Evolutionary conservation across 2,888 invertebrate species (phyloP).

Genomic region (Pristionchus arcanus): DNA sequence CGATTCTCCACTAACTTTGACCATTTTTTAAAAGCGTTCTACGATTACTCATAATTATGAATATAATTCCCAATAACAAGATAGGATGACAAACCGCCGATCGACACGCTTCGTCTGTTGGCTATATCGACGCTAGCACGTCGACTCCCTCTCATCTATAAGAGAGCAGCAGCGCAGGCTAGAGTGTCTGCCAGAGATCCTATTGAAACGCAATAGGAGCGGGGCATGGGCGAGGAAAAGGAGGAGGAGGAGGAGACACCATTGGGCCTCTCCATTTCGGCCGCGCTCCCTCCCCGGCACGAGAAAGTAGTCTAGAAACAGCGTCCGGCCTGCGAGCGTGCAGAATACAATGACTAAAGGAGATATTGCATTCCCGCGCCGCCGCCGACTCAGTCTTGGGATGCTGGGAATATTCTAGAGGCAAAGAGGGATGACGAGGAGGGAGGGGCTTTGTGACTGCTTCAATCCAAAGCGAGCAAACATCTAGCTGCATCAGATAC

Average conservation of each 20-base stretch:
- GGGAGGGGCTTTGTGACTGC: background rate
- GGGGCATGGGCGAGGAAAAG: too few species aligned
- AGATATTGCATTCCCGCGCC: background rate
- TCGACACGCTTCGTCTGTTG: background rate
- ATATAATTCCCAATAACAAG: background rate
- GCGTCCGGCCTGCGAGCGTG: background rate
- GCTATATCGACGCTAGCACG: background rate
- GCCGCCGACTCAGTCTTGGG: background rate
- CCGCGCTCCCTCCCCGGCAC: background rate
- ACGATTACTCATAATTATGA: too few species aligned
- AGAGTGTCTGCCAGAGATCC: conserved; percentile 38
- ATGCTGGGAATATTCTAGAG: conserved; percentile 35
- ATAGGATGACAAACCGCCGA: background rate
- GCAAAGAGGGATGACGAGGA: background rate
- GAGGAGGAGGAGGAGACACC: too few species aligned
- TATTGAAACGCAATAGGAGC: background rate
- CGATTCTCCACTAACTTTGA: too few species aligned
- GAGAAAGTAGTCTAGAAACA: background rate
- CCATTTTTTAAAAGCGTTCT: too few species aligned
- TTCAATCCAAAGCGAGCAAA: background rate
- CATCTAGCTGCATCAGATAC: background rate
- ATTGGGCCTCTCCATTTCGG: too few species aligned
- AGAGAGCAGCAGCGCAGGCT: background rate
- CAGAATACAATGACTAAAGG: conserved; percentile 22
- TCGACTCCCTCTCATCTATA: background rate